These are phyloP conservation scores for Podargus strigoides DNA, from an alignment of 2,797 vertebrate species.

Conservation along the genomic window DNA sequence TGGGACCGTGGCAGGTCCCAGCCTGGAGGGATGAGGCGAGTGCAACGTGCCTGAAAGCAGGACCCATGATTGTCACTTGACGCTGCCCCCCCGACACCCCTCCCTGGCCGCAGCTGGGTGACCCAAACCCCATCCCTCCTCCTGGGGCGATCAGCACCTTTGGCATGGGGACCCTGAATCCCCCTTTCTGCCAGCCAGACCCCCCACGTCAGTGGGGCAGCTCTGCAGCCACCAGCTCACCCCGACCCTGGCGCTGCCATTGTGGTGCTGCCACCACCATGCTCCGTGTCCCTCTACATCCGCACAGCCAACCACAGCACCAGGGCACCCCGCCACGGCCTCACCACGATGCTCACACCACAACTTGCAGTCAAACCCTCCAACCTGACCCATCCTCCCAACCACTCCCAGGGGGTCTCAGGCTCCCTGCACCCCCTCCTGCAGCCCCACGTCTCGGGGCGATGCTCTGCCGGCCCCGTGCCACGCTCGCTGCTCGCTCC, in stretches of 20 bases:
- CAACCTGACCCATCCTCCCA: neutral
- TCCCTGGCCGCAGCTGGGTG: neutral
- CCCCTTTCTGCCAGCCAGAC: neutral
- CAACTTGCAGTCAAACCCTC: neutral
- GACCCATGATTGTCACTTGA: conserved; percentile 39
- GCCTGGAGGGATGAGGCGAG: neutral
- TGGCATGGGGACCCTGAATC: neutral
- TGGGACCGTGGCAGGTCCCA: neutral
- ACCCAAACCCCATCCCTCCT: fast-evolving
- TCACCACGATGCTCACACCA: fast-evolving
- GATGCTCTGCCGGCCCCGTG: neutral
- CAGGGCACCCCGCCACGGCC: neutral
- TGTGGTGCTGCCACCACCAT: neutral
- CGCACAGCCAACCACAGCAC: neutral
- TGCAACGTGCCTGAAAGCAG: neutral
- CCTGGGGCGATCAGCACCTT: neutral
- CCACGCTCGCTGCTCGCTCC: neutral
- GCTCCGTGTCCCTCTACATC: fast-evolving
- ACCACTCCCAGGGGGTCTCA: neutral
- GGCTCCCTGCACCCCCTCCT: fast-evolving
- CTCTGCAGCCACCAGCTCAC: neutral
- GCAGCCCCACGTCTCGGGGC: neutral
- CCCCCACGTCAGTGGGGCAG: fast-evolving
- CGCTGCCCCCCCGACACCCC: neutral
- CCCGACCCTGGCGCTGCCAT: neutral